A percentile compares a stretch with the other conserved stretches of the same genome.
Conservation (phyloP, 2,888 invertebrate species). For the Drosophila antonietae region DNA sequence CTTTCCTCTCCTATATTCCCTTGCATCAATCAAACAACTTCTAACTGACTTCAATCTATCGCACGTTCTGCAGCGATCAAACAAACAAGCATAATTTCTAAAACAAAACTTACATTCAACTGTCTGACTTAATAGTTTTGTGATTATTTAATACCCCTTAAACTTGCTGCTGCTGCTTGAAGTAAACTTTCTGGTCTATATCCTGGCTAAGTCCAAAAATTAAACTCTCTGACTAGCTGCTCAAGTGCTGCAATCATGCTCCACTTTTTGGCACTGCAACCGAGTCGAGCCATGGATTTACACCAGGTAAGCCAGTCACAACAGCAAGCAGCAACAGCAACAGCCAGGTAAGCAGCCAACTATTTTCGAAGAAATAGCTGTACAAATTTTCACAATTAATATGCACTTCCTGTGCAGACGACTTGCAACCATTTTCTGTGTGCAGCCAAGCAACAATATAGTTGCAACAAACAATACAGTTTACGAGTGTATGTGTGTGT, state of each 20-base stretch:
- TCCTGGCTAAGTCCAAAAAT: constrained; percentile 25
- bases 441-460: constrained; percentile 60
- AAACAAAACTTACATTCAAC: neutral
- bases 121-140: constrained; percentile 11
- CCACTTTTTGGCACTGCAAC: constrained; percentile 23
- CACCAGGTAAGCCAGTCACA: constrained; percentile 24
- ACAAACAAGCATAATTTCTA: neutral
- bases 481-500: constrained; percentile 9
- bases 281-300: constrained; percentile 33
- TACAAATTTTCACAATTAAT: constrained; percentile 80
- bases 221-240: constrained; percentile 21
- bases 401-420: constrained; percentile 79
- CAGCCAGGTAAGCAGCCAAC: constrained; percentile 33
- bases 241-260: constrained; percentile 26
- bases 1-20: neutral
- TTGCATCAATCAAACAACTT: neutral
- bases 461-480: constrained; percentile 45
- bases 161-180: constrained; percentile 1
- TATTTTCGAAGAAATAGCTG: constrained; percentile 75
- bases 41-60: neutral
- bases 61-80: neutral
- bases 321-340: neutral
- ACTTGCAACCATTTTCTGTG: constrained; percentile 68
- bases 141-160: constrained; percentile 21
- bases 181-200: constrained; percentile 7